These are phyloP conservation scores for Axis porcinus DNA, from an alignment of 2,113 vertebrate genomes.

Conservation along the genomic window DNA sequence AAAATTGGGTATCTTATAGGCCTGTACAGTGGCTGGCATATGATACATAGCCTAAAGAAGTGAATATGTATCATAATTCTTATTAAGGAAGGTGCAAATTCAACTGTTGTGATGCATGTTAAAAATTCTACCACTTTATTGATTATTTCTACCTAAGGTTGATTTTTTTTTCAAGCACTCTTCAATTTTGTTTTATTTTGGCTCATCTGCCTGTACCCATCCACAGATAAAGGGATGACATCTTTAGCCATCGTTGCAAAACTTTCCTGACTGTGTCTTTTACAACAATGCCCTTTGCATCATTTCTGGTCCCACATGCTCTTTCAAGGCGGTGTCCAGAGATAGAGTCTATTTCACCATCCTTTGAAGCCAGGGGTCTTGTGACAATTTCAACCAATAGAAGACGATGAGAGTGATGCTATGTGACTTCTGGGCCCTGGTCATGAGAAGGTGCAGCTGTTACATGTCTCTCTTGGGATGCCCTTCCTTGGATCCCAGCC, in stretches of 20 bases:
- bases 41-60: neutral
- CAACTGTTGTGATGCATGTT: neutral
- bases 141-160: neutral
- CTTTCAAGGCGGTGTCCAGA: neutral
- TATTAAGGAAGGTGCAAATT: neutral
- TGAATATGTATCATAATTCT: neutral
- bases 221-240: neutral
- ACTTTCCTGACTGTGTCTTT: neutral
- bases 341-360: neutral
- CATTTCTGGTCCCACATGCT: neutral
- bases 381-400: neutral
- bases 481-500: neutral
- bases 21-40: neutral
- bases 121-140: neutral
- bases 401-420: too few relatives aligned
- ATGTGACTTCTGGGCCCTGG: neutral
- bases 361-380: neutral
- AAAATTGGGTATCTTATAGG: neutral
- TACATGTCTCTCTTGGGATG: neutral
- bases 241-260: neutral
- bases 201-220: neutral
- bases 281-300: neutral
- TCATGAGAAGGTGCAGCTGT: neutral
- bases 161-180: neutral
- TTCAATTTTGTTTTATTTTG: neutral